Percentiles rank a stretch among this genome's conserved stretches.
Evolutionary conservation across 23 tunicate genomes (phyloP).

Genomic region (Diplosoma virens): DNA sequence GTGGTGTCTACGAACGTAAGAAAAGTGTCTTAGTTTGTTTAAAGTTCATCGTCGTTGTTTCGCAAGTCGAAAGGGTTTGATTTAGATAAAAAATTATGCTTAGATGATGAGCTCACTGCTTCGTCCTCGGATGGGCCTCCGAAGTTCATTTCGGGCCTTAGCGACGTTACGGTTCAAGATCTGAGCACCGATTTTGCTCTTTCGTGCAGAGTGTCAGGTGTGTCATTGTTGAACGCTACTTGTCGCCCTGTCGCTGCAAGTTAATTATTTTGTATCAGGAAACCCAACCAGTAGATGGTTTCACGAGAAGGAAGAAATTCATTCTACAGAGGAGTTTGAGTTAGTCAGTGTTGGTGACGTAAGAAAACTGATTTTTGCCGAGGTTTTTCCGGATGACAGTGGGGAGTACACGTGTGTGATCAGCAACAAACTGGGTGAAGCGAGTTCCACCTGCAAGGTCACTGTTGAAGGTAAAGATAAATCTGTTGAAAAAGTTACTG

Average conservation of each 20-base stretch:
- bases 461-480: conserved; percentile 82
- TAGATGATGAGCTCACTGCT: no score
- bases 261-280: conserved; percentile 31
- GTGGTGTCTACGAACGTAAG: no score
- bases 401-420: conserved; percentile 68
- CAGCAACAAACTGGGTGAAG: conserved; percentile 59
- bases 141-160: conserved; percentile 30
- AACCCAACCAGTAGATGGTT: conserved; percentile 78
- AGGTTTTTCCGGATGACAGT: conserved; percentile 81
- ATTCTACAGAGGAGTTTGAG: conserved; percentile 62
- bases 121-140: no score
- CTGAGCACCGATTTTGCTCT: conserved; percentile 65
- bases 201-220: conserved; percentile 69
- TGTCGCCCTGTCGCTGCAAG: background rate
- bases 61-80: no score
- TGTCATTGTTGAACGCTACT: background rate
- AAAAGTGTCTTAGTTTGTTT: no score
- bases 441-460: conserved; percentile 39
- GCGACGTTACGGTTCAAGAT: conserved; percentile 57
- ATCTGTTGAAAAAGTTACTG: no score
- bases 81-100: no score
- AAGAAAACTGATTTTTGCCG: conserved; percentile 52
- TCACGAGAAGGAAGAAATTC: conserved; percentile 52
- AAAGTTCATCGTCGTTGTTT: no score
- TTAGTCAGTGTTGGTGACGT: conserved; percentile 39